Base-by-base conservation (phyloP, 1,140 invertebrate species). In the Heterodera schachtii region DNA sequence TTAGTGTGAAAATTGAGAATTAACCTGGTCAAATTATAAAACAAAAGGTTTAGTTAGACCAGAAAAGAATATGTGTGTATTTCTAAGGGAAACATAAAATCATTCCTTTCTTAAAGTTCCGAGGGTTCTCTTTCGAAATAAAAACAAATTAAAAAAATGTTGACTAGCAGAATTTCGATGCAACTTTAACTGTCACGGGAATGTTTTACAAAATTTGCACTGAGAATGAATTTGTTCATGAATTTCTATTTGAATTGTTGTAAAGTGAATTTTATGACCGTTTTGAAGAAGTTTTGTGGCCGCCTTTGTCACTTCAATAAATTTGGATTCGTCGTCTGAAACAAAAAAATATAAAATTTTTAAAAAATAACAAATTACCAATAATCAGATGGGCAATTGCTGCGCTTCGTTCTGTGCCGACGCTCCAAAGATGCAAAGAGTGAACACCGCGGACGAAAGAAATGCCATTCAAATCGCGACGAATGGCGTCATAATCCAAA, bases 361-460 rank as follows among this genome's bases (percentile, higher is more conserved):
- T 31, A 0, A 31, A 31, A 31, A 31, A 31, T 31, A 31, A 31
- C 31, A 31, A 57, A 69, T 57, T 44, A 49, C 79, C 79, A n/a
- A 81, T 77, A n/a, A 81, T 83, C 21, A 87, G 49, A 80, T 87
- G 87, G 16, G 87, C 87, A 77, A 77, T 85, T 47, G 81, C 46
- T 9, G 86, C 80, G 60, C 46, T 77, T 92, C 97, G 97, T 91
- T 97, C 95, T 86, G 97, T 92, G 70, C 95, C 97, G 3, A 99
- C 92, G 4, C 95, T 95, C 97, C 97, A 98, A 89, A 98, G 95
- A 85, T 96, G 92, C 66, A 99, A 92, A 92, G 97, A 97, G 90
- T 99, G 97, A 6, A 98, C 94, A 86, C 94, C 93, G 44, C 94
- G 92, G 7, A 98, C 96, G n/a, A 95, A 95, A 31, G 94, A 93